Percentiles rank a stretch among this genome's conserved stretches.
Conservation (phyloP, 2,113 vertebrate genomes). For the Mus musculus region GRCm39 chr15:5724001-5724500, state of each 20-base stretch:
- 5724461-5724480: neutral
- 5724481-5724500: neutral
- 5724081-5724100: neutral
- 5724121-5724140: conserved; percentile 1
- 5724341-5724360: neutral
- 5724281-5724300: neutral
- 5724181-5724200: neutral
- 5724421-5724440: neutral
- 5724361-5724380: neutral
- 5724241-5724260: neutral
- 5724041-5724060: neutral
- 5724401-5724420: neutral
- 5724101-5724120: neutral
- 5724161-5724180: neutral
- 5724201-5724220: neutral
- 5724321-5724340: neutral
- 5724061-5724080: conserved; percentile 44
- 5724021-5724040: conserved; percentile 31
- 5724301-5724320: neutral
- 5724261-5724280: neutral
- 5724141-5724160: neutral
- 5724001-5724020: neutral
- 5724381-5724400: neutral
- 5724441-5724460: neutral
- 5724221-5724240: neutral